Percentiles rank a stretch among this genome's conserved stretches.
Conservation (phyloP, 2,888 invertebrate species). For the Hirudinaria manillensis region DNA sequence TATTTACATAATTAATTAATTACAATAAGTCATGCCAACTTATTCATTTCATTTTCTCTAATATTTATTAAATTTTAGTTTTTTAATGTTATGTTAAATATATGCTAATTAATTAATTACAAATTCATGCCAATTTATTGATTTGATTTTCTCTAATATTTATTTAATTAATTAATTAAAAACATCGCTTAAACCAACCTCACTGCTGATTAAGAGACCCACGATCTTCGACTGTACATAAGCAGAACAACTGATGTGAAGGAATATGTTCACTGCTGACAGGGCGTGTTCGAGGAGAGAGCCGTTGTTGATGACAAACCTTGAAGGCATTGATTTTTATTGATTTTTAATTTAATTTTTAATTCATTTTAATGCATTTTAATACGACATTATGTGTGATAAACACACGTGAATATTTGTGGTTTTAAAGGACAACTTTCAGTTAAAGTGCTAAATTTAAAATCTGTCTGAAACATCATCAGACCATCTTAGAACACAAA, state of each 20-base stretch:
- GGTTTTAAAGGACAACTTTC: too few species aligned
- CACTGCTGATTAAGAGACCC: slow-evolving; percentile 67
- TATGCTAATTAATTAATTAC: neutral
- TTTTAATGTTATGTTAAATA: neutral
- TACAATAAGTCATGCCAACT: neutral
- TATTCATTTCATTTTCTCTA: too few species aligned
- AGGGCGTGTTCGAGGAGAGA: slow-evolving; percentile 66
- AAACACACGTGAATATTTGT: too few species aligned
- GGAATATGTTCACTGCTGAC: slow-evolving; percentile 67
- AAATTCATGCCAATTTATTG: neutral
- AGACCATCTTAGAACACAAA: too few species aligned
- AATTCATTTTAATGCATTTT: too few species aligned
- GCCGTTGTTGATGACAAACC: slow-evolving; percentile 65
- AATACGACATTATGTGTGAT: too few species aligned
- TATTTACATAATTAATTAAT: neutral
- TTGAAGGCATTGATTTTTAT: slow-evolving; percentile 43
- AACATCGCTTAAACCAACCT: slow-evolving; percentile 46
- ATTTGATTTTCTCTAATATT: neutral
- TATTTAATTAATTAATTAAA: neutral
- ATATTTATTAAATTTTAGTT: too few species aligned
- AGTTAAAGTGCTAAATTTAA: too few species aligned
- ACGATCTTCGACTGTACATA: slow-evolving; percentile 67
- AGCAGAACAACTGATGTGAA: slow-evolving; percentile 63
- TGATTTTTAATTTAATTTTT: too few species aligned
- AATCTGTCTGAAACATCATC: too few species aligned